phyloP scores from a whole-genome alignment of 2,113 vertebrate species.

The Dromaius novaehollandiae region DNA sequence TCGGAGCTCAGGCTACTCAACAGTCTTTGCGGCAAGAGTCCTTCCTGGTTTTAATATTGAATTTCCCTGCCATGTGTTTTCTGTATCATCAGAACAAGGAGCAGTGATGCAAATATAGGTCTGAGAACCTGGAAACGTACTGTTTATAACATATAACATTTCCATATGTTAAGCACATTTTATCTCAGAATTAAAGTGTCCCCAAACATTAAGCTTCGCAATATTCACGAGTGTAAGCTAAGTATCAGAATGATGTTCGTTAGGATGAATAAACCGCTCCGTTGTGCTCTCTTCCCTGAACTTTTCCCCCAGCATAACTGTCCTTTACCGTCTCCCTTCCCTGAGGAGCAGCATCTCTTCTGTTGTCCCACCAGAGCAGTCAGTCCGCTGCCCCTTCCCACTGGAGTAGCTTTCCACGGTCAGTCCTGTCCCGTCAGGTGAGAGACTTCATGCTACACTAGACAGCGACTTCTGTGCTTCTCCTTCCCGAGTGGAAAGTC shows the following conservation, averaged over 20 bases:
- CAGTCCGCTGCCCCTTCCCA: not conserved
- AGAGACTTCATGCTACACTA: not conserved
- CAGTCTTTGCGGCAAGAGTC: not conserved
- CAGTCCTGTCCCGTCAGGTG: no score
- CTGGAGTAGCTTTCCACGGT: not conserved
- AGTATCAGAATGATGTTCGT: not conserved
- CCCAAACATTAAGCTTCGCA: not conserved
- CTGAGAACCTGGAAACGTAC: not conserved
- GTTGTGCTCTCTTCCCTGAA: not conserved
- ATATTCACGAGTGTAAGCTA: fast-evolving
- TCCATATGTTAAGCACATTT: fast-evolving
- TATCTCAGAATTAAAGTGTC: not conserved
- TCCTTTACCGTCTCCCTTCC: not conserved
- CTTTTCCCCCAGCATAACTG: not conserved
- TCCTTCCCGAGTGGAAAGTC: not conserved
- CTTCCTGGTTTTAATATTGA: not conserved
- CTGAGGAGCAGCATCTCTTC: not conserved
- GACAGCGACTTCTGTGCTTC: not conserved
- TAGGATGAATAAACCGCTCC: not conserved
- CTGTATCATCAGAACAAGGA: not conserved
- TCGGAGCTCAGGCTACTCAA: not conserved
- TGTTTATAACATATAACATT: fast-evolving
- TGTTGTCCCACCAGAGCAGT: no score
- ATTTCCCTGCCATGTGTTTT: not conserved
- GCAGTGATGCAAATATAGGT: not conserved